These are phyloP conservation scores for Cyclura pinguis DNA, from an alignment of 2,797 vertebrate species.

Conservation along the genomic window DNA sequence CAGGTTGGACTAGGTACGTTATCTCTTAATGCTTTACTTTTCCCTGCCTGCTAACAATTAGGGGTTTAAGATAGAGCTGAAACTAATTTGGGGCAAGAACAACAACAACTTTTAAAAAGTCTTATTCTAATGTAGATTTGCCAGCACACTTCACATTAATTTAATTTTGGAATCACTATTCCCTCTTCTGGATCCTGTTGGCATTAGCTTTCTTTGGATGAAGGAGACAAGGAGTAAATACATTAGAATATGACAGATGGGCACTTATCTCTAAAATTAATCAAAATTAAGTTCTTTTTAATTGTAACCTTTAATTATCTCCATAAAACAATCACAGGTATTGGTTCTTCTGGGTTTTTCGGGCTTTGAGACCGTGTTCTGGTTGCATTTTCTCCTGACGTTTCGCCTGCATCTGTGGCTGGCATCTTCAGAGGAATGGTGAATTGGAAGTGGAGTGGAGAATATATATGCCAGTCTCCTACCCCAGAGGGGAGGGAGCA, in stretches of 20 bases:
- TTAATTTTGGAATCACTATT: not conserved
- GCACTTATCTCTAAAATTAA: not conserved
- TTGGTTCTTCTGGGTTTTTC: too few species aligned
- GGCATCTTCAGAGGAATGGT: too few species aligned
- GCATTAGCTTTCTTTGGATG: not conserved
- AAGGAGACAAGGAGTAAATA: not conserved
- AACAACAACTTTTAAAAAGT: conserved; percentile 60
- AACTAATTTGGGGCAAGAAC: conserved; percentile 10
- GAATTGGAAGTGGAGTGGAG: too few species aligned
- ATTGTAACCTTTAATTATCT: conserved; percentile 1
- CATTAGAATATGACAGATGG: not conserved
- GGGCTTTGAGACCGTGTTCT: too few species aligned
- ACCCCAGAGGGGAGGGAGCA: too few species aligned
- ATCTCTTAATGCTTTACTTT: conserved; percentile 83
- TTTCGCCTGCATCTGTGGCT: too few species aligned
- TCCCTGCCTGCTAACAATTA: conserved; percentile 85
- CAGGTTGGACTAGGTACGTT: conserved; percentile 84
- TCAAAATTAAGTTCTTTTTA: conserved; percentile 5
- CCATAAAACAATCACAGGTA: not conserved
- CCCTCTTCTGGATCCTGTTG: not conserved
- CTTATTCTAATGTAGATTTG: conserved; percentile 71
- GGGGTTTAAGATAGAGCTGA: conserved; percentile 69
- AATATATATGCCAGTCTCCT: too few species aligned
- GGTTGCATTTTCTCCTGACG: too few species aligned
- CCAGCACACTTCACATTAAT: conserved; percentile 57